A percentile compares a stretch with the other conserved stretches of the same genome.
Conservation (phyloP, 1,140 invertebrate species). For the Paraescarpia echinospica region DNA sequence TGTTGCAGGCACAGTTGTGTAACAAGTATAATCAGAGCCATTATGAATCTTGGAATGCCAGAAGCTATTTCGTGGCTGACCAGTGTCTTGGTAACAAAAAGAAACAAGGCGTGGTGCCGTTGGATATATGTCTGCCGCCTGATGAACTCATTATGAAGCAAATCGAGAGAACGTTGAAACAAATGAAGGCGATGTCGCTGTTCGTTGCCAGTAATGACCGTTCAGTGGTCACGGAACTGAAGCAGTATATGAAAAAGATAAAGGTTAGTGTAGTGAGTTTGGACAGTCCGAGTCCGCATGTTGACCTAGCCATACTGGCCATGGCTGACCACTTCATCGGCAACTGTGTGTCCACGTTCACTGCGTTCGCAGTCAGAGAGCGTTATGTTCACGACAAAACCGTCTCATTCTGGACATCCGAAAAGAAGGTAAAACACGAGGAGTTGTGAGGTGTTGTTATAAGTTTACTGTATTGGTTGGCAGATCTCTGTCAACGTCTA, state of each 20-base stretch:
- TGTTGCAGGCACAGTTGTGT: neutral
- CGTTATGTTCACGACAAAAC: slow-evolving; percentile 79
- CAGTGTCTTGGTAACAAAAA: slow-evolving; percentile 95
- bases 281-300: slow-evolving; percentile 72
- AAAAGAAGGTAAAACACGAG: neutral
- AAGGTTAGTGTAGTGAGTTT: slow-evolving; percentile 69
- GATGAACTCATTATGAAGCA: slow-evolving; percentile 72
- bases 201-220: slow-evolving; percentile 92
- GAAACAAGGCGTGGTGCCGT: slow-evolving; percentile 65
- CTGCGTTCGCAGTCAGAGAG: slow-evolving; percentile 89
- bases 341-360: slow-evolving; percentile 95
- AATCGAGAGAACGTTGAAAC: slow-evolving; percentile 70
- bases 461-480: neutral
- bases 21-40: neutral
- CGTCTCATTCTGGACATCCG: slow-evolving; percentile 80
- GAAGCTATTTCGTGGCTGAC: slow-evolving; percentile 84
- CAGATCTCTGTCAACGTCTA: neutral
- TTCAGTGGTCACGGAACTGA: slow-evolving; percentile 70
- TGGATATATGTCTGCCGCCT: slow-evolving; percentile 67
- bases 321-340: slow-evolving; percentile 92
- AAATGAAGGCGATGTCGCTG: slow-evolving; percentile 71
- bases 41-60: slow-evolving; percentile 65
- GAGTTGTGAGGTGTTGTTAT: neutral
- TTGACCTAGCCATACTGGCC: slow-evolving; percentile 88
- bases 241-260: slow-evolving; percentile 53